Evolutionary conservation across 2,113 vertebrate species (phyloP), one percentile per base, ranked within the genome.

Genomic region (Conger conger): DNA sequence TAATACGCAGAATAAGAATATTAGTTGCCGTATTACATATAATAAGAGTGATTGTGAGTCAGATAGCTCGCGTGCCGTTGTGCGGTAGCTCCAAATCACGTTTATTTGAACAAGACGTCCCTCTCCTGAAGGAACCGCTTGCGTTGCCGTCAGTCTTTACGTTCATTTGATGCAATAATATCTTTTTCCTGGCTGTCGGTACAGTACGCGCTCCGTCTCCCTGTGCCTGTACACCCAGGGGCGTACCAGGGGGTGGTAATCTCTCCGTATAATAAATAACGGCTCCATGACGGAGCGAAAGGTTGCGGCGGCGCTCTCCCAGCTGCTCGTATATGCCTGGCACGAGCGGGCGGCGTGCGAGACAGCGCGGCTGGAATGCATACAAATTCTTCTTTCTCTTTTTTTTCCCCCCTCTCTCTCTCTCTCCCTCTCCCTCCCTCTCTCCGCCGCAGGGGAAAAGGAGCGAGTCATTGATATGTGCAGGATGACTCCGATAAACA

Each of bases 341-440:
- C 94, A 95, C 92, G 94, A 92, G 92, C 89, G 90, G 89, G 91
- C 89, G 80, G 87, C 91, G 90, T 90, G 90, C 83, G 90, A 54
- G 92, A 91, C 94, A 92, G 94, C 93, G 94, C 94, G 95, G 94
- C 94, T 95, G 91, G 94, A 95, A 95, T 96, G 93, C 94, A 91
- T 94, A 94, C 94, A 91, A 94, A 92, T 88, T 90, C n/a, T 90
- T 90, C 18, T 68, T 11, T 11, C 0, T 90, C 90, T 91, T 90
- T 73, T 73, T 73, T 73, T 30, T 9, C n/a, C n/a, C n/a, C n/a
- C n/a, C n/a, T n/a, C n/a, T n/a, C n/a, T n/a, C n/a, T n/a, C n/a
- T n/a, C n/a, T n/a, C n/a, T n/a, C n/a, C n/a, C n/a, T n/a, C n/a
- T n/a, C n/a, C n/a, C n/a, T n/a, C n/a, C n/a, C n/a, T n/a, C n/a